These are phyloP conservation scores for Myopa tessellatipennis DNA, from an alignment of 2,888 invertebrate species.

Conservation along the genomic window DNA sequence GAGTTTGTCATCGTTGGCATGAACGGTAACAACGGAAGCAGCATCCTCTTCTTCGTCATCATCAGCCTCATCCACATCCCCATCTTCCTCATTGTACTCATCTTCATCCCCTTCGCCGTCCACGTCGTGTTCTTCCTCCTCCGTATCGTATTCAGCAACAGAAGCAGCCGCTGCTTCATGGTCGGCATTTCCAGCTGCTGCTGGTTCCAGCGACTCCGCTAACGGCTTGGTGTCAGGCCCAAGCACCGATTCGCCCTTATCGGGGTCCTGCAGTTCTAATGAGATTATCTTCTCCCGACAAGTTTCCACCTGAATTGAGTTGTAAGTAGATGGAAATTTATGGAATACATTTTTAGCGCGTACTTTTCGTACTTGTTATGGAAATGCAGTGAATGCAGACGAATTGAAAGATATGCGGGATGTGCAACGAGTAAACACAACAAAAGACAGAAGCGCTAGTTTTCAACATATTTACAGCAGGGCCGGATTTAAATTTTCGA, in stretches of 20 bases:
- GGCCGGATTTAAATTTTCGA: too few species aligned
- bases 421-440: neutral
- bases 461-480: neutral
- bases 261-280: conserved; percentile 78
- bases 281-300: conserved; percentile 92
- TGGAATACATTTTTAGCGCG: conserved; percentile 43
- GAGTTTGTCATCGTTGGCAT: conserved; percentile 66
- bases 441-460: neutral
- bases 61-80: conserved; percentile 60
- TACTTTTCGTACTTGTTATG: conserved; percentile 3
- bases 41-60: conserved; percentile 72
- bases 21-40: conserved; percentile 69
- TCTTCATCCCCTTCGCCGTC: conserved; percentile 35
- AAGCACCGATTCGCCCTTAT: conserved; percentile 54
- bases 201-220: neutral
- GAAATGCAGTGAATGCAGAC: conserved; percentile 15
- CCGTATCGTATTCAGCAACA: conserved; percentile 12
- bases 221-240: conserved; percentile 36
- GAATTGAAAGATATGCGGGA: neutral
- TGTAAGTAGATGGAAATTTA: conserved; percentile 57
- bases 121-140: conserved; percentile 35
- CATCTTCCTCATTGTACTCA: conserved; percentile 63
- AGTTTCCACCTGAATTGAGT: conserved; percentile 79
- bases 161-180: neutral
- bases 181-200: conserved; percentile 14